A percentile compares a stretch with the other conserved stretches of the same genome.
Evolutionary conservation across 2,113 vertebrate species (phyloP).

Genomic region (Sceloporus tristichus): DNA sequence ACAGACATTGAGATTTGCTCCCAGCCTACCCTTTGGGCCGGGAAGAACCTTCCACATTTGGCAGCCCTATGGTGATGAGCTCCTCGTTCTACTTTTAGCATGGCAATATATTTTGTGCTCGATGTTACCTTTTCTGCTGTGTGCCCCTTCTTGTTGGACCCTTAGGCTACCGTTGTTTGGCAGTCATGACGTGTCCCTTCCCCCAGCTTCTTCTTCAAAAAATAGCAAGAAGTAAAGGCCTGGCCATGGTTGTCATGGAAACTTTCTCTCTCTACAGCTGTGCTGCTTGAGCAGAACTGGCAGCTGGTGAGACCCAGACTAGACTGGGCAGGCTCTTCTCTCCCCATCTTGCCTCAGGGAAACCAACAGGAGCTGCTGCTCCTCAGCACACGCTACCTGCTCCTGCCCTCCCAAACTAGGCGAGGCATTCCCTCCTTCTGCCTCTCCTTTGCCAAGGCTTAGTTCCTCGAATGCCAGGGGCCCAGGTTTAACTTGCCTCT

Average conservation of each 20-base stretch:
- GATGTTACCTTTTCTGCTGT: neutral
- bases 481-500: neutral
- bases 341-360: neutral
- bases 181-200: conserved; percentile 37
- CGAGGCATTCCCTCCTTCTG: neutral
- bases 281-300: conserved; percentile 56
- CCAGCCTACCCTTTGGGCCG: neutral
- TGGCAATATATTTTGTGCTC: neutral
- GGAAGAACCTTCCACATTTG: neutral
- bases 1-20: neutral
- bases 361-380: neutral
- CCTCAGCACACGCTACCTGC: neutral
- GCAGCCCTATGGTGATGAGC: neutral
- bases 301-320: conserved; percentile 40
- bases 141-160: accelerated
- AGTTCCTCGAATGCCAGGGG: neutral
- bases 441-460: neutral
- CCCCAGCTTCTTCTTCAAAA: conserved; percentile 23
- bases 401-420: neutral
- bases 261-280: conserved; percentile 63
- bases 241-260: conserved; percentile 73
- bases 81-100: neutral
- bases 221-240: conserved; percentile 56
- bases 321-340: conserved; percentile 9
- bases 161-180: neutral